phyloP scores from a whole-genome alignment of 1,140 invertebrate species.

The Contarinia nasturtii region DNA sequence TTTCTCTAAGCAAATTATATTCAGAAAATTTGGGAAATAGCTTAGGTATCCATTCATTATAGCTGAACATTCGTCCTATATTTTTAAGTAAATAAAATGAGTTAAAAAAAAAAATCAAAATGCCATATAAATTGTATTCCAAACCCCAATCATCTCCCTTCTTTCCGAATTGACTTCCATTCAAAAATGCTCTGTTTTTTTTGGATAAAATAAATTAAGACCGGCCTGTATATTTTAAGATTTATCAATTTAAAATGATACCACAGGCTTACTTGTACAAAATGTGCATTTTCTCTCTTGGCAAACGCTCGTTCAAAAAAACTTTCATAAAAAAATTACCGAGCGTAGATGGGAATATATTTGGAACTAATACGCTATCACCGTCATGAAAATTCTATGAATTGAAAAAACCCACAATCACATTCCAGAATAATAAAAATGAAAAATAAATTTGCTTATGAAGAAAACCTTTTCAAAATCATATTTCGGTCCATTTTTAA shows the following conservation, averaged over 20 bases:
- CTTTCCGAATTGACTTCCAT: constrained; percentile 24
- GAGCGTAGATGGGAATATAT: constrained; percentile 3
- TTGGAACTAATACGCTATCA: constrained; percentile 24
- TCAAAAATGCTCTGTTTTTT: constrained; percentile 1
- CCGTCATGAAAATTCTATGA: constrained; percentile 25
- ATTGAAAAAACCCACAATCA: constrained; percentile 5
- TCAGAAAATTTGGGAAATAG: constrained; percentile 33
- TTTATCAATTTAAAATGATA: too few species aligned
- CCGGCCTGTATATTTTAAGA: too few species aligned
- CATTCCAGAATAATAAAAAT: not conserved
- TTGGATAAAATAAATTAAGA: too few species aligned
- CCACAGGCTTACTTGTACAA: too few species aligned
- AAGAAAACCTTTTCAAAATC: constrained; percentile 24
- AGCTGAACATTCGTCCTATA: constrained; percentile 30
- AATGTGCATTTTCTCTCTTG: too few species aligned
- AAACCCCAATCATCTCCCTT: constrained; percentile 30
- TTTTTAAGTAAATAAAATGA: too few species aligned
- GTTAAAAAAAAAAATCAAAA: too few species aligned
- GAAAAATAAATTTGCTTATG: not conserved
- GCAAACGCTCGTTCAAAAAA: too few species aligned
- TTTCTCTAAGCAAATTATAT: constrained; percentile 25
- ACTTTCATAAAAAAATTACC: too few species aligned
- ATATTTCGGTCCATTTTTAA: constrained; percentile 30
- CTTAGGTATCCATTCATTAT: constrained; percentile 37
- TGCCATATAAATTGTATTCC: too few species aligned